Evolutionary conservation across 2,888 invertebrate genomes (phyloP), one percentile per base, ranked within the genome.

Genomic region (Taenaris catops): DNA sequence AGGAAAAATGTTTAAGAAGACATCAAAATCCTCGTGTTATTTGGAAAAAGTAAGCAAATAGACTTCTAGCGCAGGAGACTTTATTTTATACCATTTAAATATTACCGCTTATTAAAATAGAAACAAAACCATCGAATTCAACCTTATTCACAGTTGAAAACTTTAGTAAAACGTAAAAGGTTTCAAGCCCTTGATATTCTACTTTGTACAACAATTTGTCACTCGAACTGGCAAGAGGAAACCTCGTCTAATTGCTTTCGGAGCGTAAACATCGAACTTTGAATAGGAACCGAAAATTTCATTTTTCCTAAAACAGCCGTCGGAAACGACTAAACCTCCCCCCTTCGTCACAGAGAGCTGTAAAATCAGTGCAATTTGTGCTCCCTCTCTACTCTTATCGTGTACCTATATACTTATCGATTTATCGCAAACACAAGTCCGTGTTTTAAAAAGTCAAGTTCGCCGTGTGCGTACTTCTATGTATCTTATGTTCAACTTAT

Each of bases 281-380:
- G 51, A 55, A 53, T 56, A 60, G 58, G 61, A 62, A 50, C 51
- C 53, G 50, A 68, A 46, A 73, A 73, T 64, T 65, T 66, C 57
- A 67, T 69, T 71, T 73, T 72, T 67, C 68, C 71, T 63, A 69
- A 72, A 76, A 78, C 72, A 69, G 62, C 48, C 58, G 49, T 48
- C 55, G 58, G 64, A 66, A 70, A 70, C 66, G 66, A 60, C 67
- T 63, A 58, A 68, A 59, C 63, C 68, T 65, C 59, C 59, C 63
- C 63, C 61, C 55, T 49, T 56, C 63, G 59, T 63, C 74, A 78
- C 71, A 76, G 78, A 78, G 71, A 72, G 64, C 68, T 70, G 70
- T 70, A 62, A 74, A 78, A 76, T 71, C 74, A 59, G 60, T 74
- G 75, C 80, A 83, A 80, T 81, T 80, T 74, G 72, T 76, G 74